phyloP scores from a whole-genome alignment of 2,888 invertebrate genomes.

The Sarcophaga subvicina region DNA sequence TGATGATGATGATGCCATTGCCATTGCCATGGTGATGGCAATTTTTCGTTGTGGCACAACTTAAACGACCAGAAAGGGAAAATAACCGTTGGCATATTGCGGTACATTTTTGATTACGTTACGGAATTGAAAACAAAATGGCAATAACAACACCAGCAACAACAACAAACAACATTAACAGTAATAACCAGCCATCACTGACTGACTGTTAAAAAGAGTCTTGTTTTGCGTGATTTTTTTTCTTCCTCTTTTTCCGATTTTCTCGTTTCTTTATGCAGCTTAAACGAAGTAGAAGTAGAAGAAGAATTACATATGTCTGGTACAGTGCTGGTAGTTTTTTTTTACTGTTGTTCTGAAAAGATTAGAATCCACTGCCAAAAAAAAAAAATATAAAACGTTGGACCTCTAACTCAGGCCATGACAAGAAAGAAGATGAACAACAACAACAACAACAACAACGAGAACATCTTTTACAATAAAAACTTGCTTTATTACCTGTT shows the following conservation, averaged over 20 bases:
- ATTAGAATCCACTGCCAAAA: constrained; percentile 62
- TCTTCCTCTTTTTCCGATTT: neutral
- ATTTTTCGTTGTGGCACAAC: constrained; percentile 39
- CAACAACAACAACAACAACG: constrained; percentile 8
- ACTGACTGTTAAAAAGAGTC: constrained; percentile 35
- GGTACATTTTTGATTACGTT: constrained; percentile 73
- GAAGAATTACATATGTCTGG: constrained; percentile 64
- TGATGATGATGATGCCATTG: constrained; percentile 47
- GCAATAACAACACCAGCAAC: constrained; percentile 34
- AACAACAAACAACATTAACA: constrained; percentile 32
- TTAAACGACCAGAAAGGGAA: constrained; percentile 78
- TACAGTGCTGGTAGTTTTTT: constrained; percentile 26
- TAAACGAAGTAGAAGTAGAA: neutral
- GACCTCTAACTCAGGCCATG: constrained; percentile 32
- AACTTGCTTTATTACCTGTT: constrained; percentile 62
- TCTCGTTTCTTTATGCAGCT: constrained; percentile 39
- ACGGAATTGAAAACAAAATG: constrained; percentile 55
- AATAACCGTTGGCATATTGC: constrained; percentile 77
- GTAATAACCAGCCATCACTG: no score
- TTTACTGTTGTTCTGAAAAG: constrained; percentile 11
- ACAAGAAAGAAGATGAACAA: neutral
- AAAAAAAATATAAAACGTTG: neutral
- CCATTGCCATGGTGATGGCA: constrained; percentile 43
- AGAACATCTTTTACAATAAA: neutral
- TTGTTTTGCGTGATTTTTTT: constrained; percentile 12